These are phyloP conservation scores for Tragelaphus buxtoni DNA, from an alignment of 2,113 vertebrate genomes.

Conservation along the genomic window DNA sequence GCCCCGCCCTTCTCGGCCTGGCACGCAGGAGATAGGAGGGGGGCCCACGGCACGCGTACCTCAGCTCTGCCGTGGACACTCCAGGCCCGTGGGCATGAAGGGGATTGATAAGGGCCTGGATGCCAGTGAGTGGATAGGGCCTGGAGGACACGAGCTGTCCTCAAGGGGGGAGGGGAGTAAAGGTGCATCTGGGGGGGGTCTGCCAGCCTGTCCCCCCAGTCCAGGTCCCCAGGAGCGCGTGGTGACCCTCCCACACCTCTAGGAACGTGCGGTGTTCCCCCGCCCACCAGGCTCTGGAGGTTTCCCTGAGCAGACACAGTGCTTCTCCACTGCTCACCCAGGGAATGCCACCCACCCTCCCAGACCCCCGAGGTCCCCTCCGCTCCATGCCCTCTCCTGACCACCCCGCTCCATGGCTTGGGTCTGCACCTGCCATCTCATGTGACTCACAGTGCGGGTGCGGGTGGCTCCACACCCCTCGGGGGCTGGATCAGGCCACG, in stretches of 20 bases:
- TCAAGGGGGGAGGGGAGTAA: neutral
- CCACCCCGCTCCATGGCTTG: accelerated
- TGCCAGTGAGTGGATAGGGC: too few relatives aligned
- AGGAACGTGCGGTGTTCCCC: accelerated
- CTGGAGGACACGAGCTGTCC: neutral
- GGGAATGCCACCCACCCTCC: neutral
- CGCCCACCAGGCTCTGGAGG: neutral
- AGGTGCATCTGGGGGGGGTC: too few relatives aligned
- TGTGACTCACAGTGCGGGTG: accelerated
- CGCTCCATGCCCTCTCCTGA: neutral
- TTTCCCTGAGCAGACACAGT: neutral
- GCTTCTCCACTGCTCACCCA: neutral
- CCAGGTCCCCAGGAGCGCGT: neutral
- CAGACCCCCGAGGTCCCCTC: neutral
- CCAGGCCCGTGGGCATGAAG: neutral
- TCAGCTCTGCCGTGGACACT: neutral
- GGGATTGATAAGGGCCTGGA: neutral
- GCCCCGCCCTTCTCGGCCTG: neutral
- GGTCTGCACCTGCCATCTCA: accelerated
- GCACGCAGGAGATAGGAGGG: neutral
- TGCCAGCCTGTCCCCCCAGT: neutral
- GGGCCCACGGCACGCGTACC: accelerated
- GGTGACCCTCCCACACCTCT: neutral
- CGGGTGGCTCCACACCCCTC: neutral
- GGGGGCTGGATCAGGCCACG: neutral